Percentiles rank a stretch among this genome's conserved stretches.
Conservation (phyloP, 2,113 vertebrate species). For the Alaudala cheleensis region DNA sequence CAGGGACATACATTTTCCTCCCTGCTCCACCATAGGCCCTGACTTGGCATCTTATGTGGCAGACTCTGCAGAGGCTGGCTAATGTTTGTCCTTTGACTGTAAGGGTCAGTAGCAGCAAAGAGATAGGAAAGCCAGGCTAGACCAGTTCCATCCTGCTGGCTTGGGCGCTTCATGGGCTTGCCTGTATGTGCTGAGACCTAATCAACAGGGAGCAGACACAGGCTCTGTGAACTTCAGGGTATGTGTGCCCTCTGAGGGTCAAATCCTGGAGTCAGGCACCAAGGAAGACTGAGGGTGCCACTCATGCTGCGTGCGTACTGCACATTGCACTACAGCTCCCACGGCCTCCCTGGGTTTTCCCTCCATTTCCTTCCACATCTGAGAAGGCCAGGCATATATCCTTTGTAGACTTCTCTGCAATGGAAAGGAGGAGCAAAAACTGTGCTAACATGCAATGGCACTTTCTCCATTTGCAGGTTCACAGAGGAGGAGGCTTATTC, state of each 20-base stretch:
- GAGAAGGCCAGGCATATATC: not conserved
- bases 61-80: not conserved
- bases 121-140: not conserved
- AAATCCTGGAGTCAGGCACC: not conserved
- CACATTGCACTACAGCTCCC: not conserved
- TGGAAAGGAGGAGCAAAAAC: not conserved
- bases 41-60: not conserved
- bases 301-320: not conserved
- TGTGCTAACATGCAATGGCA: not conserved
- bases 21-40: not conserved
- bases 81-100: not conserved
- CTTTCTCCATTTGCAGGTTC: slow-evolving; percentile 76
- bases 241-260: not conserved
- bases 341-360: not conserved
- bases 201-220: not conserved
- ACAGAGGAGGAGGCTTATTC: slow-evolving; percentile 90
- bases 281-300: not conserved
- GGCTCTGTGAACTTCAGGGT: not conserved
- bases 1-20: not conserved
- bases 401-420: not conserved
- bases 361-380: not conserved
- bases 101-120: not conserved
- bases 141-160: not conserved
- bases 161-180: not conserved
- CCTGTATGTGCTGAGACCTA: not conserved